These are phyloP conservation scores for Drosophila equinoxialis DNA, from an alignment of 1,140 invertebrate genomes.

Conservation along the genomic window DNA sequence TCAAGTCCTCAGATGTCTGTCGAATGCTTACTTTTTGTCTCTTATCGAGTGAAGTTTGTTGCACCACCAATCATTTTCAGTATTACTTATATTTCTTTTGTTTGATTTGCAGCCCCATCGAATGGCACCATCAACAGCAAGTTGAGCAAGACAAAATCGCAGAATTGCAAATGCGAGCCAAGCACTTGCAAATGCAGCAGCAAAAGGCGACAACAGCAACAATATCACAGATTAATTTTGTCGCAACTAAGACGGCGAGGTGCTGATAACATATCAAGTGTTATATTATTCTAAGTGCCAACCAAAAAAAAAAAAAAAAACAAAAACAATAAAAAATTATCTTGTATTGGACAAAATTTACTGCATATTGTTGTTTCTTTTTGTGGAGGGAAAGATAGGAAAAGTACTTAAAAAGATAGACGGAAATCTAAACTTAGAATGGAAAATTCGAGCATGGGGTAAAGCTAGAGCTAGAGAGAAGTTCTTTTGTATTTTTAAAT, in stretches of 20 bases:
- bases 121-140: slow-evolving; percentile 37
- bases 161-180: slow-evolving; percentile 62
- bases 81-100: slow-evolving; percentile 34
- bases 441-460: slow-evolving; percentile 7
- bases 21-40: not conserved
- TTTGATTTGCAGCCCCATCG: slow-evolving; percentile 40
- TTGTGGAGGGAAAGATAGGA: slow-evolving; percentile 16
- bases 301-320: slow-evolving; percentile 34
- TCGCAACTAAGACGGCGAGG: slow-evolving; percentile 60
- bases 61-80: not conserved
- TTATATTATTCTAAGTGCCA: slow-evolving; percentile 66
- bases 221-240: slow-evolving; percentile 50
- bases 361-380: slow-evolving; percentile 3
- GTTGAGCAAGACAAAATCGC: slow-evolving; percentile 37
- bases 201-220: slow-evolving; percentile 42
- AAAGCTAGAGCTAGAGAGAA: not conserved
- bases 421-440: slow-evolving; percentile 18
- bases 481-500: not conserved
- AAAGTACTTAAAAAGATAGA: slow-evolving; percentile 8
- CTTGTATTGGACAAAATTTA: slow-evolving; percentile 36
- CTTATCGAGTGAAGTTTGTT: too few species aligned
- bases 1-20: not conserved
- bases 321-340: slow-evolving; percentile 31
- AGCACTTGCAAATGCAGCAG: slow-evolving; percentile 58
- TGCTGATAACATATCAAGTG: slow-evolving; percentile 73